Evolutionary conservation across 1,140 invertebrate genomes (phyloP).

Genomic region (Diachasmimorpha longicaudata): DNA sequence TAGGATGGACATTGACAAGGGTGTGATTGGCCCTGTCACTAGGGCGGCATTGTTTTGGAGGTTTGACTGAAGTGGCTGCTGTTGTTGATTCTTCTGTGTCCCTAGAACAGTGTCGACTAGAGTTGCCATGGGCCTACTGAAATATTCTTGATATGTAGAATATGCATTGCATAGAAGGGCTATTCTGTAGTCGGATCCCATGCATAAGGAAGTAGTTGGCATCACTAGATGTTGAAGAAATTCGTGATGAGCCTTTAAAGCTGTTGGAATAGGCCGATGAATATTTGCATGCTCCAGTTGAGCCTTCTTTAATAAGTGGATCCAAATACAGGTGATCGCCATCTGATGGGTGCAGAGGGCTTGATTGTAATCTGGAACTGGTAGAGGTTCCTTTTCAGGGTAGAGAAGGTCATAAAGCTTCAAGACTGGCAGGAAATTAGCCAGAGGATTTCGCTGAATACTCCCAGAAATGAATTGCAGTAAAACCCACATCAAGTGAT

Average conservation of each 20-base stretch:
- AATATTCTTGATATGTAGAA: constrained; percentile 87
- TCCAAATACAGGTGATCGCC: constrained; percentile 95
- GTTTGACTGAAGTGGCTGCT: constrained; percentile 51
- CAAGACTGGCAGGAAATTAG: constrained; percentile 89
- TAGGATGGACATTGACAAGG: constrained; percentile 88
- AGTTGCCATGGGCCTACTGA: constrained; percentile 83
- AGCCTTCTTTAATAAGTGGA: constrained; percentile 93
- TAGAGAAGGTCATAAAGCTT: constrained; percentile 92
- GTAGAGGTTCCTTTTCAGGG: constrained; percentile 87
- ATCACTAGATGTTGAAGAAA: constrained; percentile 84
- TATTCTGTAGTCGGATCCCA: constrained; percentile 87
- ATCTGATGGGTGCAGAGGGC: constrained; percentile 88
- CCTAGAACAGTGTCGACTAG: constrained; percentile 89
- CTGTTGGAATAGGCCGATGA: constrained; percentile 79
- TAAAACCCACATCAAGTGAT: constrained; percentile 98
- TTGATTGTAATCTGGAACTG: constrained; percentile 87
- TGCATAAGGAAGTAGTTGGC: constrained; percentile 71
- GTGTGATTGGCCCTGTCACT: constrained; percentile 74
- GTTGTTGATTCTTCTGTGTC: constrained; percentile 69
- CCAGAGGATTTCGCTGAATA: constrained; percentile 91
- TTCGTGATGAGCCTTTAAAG: constrained; percentile 84
- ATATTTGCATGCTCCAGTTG: constrained; percentile 81
- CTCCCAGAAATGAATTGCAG: constrained; percentile 96
- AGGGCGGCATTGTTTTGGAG: constrained; percentile 62
- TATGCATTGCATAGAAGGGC: constrained; percentile 94